Evolutionary conservation across 1,140 invertebrate genomes (phyloP).

Genomic region (Drosophila rufa): DNA sequence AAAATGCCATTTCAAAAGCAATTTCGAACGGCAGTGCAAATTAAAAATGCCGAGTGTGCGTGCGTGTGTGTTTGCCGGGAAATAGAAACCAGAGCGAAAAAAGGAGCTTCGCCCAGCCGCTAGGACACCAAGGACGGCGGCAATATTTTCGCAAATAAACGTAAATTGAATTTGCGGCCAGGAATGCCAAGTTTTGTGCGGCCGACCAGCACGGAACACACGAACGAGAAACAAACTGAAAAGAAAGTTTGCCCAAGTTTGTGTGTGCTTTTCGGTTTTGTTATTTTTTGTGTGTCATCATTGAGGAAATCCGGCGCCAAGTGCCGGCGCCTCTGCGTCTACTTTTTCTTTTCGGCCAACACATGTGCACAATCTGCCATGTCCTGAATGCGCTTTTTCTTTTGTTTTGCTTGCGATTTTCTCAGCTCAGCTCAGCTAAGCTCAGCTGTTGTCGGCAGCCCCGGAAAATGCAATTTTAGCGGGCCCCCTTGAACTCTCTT

Average conservation of each 20-base stretch:
- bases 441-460: conserved; percentile 20
- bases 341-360: conserved; percentile 38
- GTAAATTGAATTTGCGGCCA: conserved; percentile 67
- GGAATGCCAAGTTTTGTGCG: conserved; percentile 32
- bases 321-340: conserved; percentile 53
- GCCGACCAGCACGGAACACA: conserved; percentile 34
- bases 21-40: conserved; percentile 57
- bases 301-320: conserved; percentile 53
- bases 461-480: conserved; percentile 51
- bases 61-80: not conserved
- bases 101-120: not conserved
- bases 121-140: conserved; percentile 27
- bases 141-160: conserved; percentile 62
- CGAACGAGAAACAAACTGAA: conserved; percentile 34
- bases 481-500: conserved; percentile 41
- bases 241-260: conserved; percentile 45
- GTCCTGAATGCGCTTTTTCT: conserved; percentile 39
- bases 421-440: conserved; percentile 52
- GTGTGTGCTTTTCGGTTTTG: conserved; percentile 2
- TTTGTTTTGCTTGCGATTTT: conserved; percentile 73
- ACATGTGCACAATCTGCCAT: conserved; percentile 21
- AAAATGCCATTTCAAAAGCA: conserved; percentile 74
- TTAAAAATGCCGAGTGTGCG: conserved; percentile 55
- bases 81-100: conserved; percentile 39
- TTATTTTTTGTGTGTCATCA: conserved; percentile 45